Conservation (phyloP, 2,797 vertebrate species). For the Peromyscus aztecus region DNA sequence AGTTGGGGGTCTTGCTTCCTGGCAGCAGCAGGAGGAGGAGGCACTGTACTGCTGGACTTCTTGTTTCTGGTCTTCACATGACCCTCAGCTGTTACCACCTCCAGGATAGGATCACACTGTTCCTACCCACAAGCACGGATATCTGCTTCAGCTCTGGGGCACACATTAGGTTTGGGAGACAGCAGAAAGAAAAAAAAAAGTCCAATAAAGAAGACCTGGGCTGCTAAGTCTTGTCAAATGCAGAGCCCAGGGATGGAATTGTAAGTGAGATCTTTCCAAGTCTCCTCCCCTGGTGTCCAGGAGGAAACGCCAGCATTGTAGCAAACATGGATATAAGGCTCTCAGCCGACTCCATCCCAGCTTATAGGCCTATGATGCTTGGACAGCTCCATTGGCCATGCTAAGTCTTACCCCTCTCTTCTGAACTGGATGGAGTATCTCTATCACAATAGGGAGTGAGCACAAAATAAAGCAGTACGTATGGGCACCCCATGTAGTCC, state of each 20-base stretch:
- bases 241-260: too few relatives aligned
- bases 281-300: too few relatives aligned
- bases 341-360: background rate
- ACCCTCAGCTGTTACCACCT: background rate
- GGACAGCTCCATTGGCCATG: background rate
- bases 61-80: background rate
- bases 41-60: background rate
- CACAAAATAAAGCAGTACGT: background rate
- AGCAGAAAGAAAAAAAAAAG: background rate
- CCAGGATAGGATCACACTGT: background rate
- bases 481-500: rapidly evolving
- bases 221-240: background rate
- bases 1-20: background rate
- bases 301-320: background rate
- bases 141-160: background rate
- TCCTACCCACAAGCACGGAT: background rate
- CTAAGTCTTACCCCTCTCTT: background rate
- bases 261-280: background rate
- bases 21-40: background rate
- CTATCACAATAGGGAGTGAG: background rate
- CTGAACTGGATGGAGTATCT: background rate
- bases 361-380: background rate
- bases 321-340: background rate
- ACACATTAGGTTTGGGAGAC: background rate
- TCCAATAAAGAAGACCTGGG: background rate